These are phyloP conservation scores for Phacellophora camtschatica DNA, from an alignment of 30 jellyfish, hydroid and myxozoan species.

Conservation along the genomic window DNA sequence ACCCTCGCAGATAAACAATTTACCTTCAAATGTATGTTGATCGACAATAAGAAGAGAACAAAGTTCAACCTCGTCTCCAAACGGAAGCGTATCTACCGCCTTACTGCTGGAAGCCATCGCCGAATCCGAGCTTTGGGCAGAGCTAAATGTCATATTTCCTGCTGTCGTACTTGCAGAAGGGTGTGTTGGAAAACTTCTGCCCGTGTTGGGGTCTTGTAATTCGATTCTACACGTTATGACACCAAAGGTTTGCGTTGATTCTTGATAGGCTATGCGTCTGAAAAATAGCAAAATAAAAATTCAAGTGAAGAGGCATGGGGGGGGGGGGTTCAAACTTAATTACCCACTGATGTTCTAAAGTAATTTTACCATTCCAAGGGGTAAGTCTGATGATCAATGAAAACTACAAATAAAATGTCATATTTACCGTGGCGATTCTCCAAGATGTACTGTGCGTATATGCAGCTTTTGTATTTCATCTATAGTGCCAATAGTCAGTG, in stretches of 20 bases:
- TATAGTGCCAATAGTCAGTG: constrained; percentile 89
- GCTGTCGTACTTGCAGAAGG: constrained; percentile 95
- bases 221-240: constrained; percentile 85
- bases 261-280: constrained; percentile 97
- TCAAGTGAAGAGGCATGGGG: too few relatives aligned
- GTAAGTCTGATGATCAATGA: too few relatives aligned
- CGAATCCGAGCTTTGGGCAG: constrained; percentile 55
- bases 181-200: constrained; percentile 67
- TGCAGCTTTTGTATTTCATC: constrained; percentile 97
- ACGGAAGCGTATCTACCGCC: constrained; percentile 56
- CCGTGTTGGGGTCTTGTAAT: constrained; percentile 70
- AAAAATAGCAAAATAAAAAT: neutral
- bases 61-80: constrained; percentile 80
- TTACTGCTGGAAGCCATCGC: constrained; percentile 79
- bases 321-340: too few relatives aligned
- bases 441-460: constrained; percentile 91
- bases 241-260: constrained; percentile 93
- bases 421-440: constrained; percentile 88
- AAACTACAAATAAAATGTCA: neutral
- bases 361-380: too few relatives aligned
- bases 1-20: too few relatives aligned
- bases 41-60: constrained; percentile 80
- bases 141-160: constrained; percentile 52
- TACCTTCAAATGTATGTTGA: constrained; percentile 98
- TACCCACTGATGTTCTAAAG: too few relatives aligned